Base-by-base conservation (phyloP, 2,113 vertebrate genomes). In the human (Homo sapiens) region DNA sequence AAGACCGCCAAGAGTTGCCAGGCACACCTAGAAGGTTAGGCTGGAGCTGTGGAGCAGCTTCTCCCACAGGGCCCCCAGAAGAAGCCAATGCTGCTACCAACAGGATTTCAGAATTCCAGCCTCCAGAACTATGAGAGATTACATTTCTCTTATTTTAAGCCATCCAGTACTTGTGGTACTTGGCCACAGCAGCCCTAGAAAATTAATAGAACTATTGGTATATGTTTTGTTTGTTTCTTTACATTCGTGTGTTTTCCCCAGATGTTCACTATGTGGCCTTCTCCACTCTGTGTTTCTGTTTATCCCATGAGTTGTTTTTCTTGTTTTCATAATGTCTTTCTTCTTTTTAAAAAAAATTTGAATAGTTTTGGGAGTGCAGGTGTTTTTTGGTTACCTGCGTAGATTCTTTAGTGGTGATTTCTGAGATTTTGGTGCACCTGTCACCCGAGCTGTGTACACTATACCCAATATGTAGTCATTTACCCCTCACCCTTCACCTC, bases 21-120 rank as follows among this genome's bases (percentile, higher is more conserved):
- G 32, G 13, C 1, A 11, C 30, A 22, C 25, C 66, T 32, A 16
- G 66, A 8, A 32, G 55, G 17, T 0, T 4, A 66, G n/a, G 45
- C 23, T 61, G 17, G 57, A 52, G 35, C 75, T 1, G 0, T 4
- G 30, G 14, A 14, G 6, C 45, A 40, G n/a, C 30, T 7, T 9
- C 35, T 18, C 32, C 38, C n/a, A 6, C 1, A 0, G 13, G 40
- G 8, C 0, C 10, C 68, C 38, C 68, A 27, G 59, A 16, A 55
- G 68, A 9, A 38, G 35, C 50, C 13, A 27, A 0, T 1, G 17
- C 35, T 23, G 68, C 35, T 16, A 17, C 40, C 38, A 18, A 35
- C 70, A 6, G 6, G 57, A 43, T 43, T 76, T 30, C 11, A 9
- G 70, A 30, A 43, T 78, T 13, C n/a, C 1, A 3, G 38, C 5